Evolutionary conservation across 2,888 invertebrate species (phyloP).

Genomic region (Leptopilina myrica): DNA sequence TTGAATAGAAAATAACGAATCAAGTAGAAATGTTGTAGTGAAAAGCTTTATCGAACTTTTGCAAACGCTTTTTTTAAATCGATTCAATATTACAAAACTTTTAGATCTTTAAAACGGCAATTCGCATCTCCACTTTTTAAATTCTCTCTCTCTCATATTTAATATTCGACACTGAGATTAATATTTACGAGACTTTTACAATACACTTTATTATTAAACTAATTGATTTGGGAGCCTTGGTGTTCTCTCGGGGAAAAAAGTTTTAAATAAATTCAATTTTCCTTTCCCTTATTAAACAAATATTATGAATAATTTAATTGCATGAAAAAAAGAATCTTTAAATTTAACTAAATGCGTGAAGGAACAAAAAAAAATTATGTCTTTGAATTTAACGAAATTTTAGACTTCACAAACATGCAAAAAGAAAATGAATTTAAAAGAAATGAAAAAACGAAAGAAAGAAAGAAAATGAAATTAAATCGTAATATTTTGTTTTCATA

Average conservation of each 20-base stretch:
- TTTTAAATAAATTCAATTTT: not conserved
- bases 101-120: constrained; percentile 24
- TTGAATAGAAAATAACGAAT: not conserved
- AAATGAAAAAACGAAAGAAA: too few species aligned
- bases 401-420: not conserved
- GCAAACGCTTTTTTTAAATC: constrained; percentile 1
- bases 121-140: constrained; percentile 21
- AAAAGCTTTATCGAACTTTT: constrained; percentile 31
- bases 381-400: too few species aligned
- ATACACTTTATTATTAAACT: constrained; percentile 15
- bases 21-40: not conserved
- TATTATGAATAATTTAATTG: too few species aligned
- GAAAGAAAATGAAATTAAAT: not conserved
- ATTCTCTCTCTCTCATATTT: not conserved
- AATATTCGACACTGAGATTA: constrained; percentile 31
- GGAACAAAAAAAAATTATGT: too few species aligned
- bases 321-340: too few species aligned
- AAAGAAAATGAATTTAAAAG: not conserved
- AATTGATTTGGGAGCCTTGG: constrained; percentile 37
- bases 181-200: constrained; percentile 20
- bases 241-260: constrained; percentile 27
- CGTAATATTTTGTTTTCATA: not conserved
- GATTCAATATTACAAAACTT: not conserved
- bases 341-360: too few species aligned
- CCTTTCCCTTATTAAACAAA: too few species aligned